Conservation (phyloP, 1,140 invertebrate species). For the Drosophila busckii region DNA sequence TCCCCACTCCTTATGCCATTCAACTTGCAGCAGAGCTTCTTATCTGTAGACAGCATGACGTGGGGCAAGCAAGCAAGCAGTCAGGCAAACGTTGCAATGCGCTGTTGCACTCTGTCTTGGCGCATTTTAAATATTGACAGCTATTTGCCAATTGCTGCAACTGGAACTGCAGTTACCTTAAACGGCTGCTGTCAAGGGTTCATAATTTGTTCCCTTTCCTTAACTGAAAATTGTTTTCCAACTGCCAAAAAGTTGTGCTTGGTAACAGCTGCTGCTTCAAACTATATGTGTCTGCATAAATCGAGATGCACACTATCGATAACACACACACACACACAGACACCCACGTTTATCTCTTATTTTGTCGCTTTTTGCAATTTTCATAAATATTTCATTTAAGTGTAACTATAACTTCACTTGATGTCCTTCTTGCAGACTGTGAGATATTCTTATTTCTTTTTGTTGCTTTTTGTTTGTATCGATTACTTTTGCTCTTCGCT, state of each 20-base stretch:
- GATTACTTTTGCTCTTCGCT: constrained; percentile 45
- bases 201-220: constrained; percentile 42
- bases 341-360: background rate
- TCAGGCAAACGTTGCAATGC: constrained; percentile 45
- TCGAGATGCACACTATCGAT: constrained; percentile 25
- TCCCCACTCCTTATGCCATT: background rate
- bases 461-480: constrained; percentile 41
- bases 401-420: constrained; percentile 51
- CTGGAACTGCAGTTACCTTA: constrained; percentile 20
- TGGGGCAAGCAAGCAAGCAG: constrained; percentile 38
- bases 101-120: constrained; percentile 12
- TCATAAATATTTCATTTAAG: constrained; percentile 76
- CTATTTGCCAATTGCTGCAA: constrained; percentile 66
- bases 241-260: background rate
- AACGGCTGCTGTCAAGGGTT: constrained; percentile 47
- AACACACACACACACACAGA: constrained; percentile 13
- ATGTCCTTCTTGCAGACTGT: constrained; percentile 37
- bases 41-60: constrained; percentile 69
- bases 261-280: background rate
- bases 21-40: constrained; percentile 25
- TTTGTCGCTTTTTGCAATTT: constrained; percentile 45
- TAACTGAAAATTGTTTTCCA: constrained; percentile 58
- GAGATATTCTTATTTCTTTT: background rate
- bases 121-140: constrained; percentile 69
- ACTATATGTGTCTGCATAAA: constrained; percentile 26